Conservation (phyloP, 2,888 invertebrate species). For the Pollenia labialis region DNA sequence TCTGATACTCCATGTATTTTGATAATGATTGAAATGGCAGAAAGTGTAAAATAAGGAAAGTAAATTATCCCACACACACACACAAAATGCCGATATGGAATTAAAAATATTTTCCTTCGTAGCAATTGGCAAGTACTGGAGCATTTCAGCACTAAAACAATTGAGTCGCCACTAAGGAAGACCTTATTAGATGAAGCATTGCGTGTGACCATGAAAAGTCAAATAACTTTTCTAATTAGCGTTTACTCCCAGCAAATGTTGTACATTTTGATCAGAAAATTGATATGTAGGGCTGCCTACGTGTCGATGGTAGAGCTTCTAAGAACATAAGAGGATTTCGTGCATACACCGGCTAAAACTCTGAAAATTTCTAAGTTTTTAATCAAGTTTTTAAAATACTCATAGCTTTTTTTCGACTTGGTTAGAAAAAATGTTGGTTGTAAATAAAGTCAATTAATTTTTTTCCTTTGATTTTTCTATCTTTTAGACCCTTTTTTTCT, state of each 20-base stretch:
- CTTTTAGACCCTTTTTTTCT: constrained; percentile 7
- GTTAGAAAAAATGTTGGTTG: background rate
- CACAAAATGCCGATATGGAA: constrained; percentile 55
- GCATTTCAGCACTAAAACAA: constrained; percentile 32
- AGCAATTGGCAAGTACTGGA: constrained; percentile 38
- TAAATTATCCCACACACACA: background rate
- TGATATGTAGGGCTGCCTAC: background rate
- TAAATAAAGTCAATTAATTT: constrained; percentile 47
- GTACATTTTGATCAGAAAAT: constrained; percentile 19
- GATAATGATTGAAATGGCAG: constrained; percentile 30
- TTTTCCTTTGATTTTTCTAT: constrained; percentile 29
- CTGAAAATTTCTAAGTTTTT: constrained; percentile 50
- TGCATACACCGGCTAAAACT: constrained; percentile 5
- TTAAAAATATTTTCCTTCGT: constrained; percentile 2
- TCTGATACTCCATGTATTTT: constrained; percentile 13
- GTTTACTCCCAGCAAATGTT: constrained; percentile 48
- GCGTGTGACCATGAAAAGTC: constrained; percentile 56
- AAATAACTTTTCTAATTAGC: constrained; percentile 73
- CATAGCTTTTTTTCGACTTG: background rate
- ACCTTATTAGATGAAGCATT: constrained; percentile 61
- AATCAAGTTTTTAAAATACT: constrained; percentile 59
- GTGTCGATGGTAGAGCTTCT: background rate
- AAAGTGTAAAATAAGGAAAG: constrained; percentile 27
- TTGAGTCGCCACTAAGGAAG: constrained; percentile 49
- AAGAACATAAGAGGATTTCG: background rate